Conservation (phyloP, 2,797 vertebrate genomes). For the Argentina silus region DNA sequence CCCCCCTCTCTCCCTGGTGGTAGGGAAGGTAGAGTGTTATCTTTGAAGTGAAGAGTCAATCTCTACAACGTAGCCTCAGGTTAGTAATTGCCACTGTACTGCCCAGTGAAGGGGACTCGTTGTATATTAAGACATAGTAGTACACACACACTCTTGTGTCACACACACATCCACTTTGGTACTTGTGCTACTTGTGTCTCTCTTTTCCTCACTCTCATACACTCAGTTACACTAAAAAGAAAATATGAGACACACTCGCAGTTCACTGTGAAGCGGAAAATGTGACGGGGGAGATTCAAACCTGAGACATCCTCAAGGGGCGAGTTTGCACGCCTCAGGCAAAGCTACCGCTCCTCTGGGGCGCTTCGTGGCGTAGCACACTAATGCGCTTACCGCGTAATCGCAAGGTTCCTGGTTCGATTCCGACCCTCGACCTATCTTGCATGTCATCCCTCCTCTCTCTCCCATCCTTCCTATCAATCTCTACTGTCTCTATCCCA, state of each 20-base stretch:
- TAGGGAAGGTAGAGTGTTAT: conserved; percentile 34
- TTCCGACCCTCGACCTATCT: too few relatives aligned
- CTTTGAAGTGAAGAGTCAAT: conserved; percentile 72
- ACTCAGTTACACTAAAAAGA: background rate
- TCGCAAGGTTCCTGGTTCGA: too few relatives aligned
- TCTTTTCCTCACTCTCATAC: background rate
- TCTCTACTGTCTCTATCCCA: too few relatives aligned
- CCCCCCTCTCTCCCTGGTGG: conserved; percentile 40
- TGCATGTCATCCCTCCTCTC: too few relatives aligned
- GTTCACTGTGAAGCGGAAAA: too few relatives aligned
- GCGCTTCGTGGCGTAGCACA: too few relatives aligned
- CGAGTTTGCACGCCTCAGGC: too few relatives aligned
- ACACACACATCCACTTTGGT: conserved; percentile 30
- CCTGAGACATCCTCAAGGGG: too few relatives aligned
- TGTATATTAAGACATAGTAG: conserved; percentile 19
- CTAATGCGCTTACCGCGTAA: too few relatives aligned
- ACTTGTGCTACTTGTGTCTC: background rate
- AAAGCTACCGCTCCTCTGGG: too few relatives aligned
- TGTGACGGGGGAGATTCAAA: too few relatives aligned
- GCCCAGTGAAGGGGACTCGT: conserved; percentile 38
- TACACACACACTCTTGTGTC: conserved; percentile 31
- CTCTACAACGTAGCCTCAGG: conserved; percentile 54
- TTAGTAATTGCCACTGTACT: conserved; percentile 70
- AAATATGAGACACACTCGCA: background rate
- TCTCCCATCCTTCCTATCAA: too few relatives aligned